A percentile compares a stretch with the other conserved stretches of the same genome.
phyloP scores from a whole-genome alignment of 2,797 vertebrate genomes.

The Linurgus olivaceus region DNA sequence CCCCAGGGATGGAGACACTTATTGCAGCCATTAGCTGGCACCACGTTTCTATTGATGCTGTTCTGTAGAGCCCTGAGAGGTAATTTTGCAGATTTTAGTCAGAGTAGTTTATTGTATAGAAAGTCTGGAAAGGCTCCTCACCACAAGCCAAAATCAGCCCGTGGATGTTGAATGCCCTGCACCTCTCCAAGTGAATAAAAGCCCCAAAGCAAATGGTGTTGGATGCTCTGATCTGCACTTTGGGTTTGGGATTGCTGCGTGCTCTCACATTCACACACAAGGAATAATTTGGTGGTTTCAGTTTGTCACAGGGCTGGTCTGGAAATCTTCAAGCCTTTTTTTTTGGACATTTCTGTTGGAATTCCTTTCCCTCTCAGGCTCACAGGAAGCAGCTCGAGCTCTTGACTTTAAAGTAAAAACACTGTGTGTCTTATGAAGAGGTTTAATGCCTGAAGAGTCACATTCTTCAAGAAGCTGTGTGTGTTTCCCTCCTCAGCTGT shows the following conservation, averaged over 20 bases:
- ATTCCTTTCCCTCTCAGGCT: neutral
- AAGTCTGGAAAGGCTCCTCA: slow-evolving; percentile 28
- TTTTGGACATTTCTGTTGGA: neutral
- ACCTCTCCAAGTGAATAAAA: neutral
- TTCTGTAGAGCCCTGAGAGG: slow-evolving; percentile 48
- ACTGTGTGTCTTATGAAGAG: neutral
- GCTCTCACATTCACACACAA: neutral
- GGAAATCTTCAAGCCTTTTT: neutral
- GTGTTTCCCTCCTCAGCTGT: neutral
- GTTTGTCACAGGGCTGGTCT: neutral
- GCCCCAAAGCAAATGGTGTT: neutral
- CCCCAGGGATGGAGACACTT: slow-evolving; percentile 62
- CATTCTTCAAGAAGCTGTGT: neutral
- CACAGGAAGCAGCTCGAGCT: neutral
- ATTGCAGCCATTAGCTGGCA: slow-evolving; percentile 73
- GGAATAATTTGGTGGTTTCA: neutral
- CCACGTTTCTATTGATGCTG: slow-evolving; percentile 61
- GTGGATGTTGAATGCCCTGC: neutral
- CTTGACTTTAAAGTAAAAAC: neutral
- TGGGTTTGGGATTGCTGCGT: neutral
- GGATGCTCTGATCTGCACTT: neutral
- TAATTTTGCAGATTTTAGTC: slow-evolving; percentile 64
- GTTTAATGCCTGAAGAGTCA: slow-evolving; percentile 3
- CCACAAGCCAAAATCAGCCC: neutral
- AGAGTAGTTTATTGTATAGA: slow-evolving; percentile 2